Percentiles rank a stretch among this genome's conserved stretches.
Conservation (phyloP, 2,797 vertebrate genomes). For the Onychomys leucogaster region DNA sequence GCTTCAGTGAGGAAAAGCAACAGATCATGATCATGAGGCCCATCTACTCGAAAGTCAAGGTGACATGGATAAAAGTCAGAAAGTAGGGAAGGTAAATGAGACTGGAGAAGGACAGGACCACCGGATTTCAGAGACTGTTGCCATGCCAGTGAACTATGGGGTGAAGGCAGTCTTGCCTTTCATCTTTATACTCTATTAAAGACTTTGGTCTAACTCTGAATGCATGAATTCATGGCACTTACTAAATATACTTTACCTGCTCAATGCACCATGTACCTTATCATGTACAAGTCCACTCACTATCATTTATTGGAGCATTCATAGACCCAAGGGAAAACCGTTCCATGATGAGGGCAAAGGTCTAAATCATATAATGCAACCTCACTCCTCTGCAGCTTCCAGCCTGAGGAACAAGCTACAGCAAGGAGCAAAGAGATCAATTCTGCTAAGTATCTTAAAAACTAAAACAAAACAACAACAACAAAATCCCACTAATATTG, state of each 20-base stretch:
- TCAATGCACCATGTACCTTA: neutral
- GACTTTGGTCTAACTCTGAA: neutral
- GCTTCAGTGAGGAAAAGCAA: neutral
- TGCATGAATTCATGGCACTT: neutral
- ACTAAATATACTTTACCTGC: neutral
- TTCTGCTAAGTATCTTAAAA: neutral
- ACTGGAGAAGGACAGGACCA: fast-evolving
- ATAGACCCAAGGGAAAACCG: neutral
- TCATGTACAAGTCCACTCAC: neutral
- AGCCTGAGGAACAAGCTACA: neutral
- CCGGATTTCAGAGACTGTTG: neutral
- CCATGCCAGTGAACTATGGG: neutral
- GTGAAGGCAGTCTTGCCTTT: neutral
- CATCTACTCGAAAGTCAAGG: fast-evolving
- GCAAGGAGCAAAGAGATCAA: neutral
- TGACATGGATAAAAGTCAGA: fast-evolving
- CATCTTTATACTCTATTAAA: neutral
- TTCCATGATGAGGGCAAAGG: neutral
- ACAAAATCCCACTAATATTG: neutral
- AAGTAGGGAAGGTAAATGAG: neutral
- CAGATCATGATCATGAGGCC: neutral
- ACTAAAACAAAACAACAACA: neutral
- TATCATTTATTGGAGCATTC: neutral
- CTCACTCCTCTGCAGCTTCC: neutral
- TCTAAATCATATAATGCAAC: neutral